Conservation (phyloP, 1,140 invertebrate species). For the Halotydeus destructor region DNA sequence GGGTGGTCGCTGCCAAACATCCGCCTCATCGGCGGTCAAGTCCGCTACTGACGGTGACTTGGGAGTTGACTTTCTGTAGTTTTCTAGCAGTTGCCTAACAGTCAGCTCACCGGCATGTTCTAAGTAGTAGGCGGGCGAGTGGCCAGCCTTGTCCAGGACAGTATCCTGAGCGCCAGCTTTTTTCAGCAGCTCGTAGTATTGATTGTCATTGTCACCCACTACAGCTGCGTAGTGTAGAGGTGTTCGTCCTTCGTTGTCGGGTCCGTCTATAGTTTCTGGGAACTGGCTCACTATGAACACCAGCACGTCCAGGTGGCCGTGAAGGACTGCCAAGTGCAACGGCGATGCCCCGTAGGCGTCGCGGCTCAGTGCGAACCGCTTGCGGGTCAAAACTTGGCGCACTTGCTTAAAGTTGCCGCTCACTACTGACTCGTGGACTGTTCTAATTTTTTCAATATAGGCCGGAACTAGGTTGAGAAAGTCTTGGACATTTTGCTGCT, state of each 20-base stretch:
- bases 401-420: conserved; percentile 60
- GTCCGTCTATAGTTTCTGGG: conserved; percentile 38
- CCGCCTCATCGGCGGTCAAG: conserved; percentile 9
- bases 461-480: conserved; percentile 43
- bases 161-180: conserved; percentile 63
- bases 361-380: conserved; percentile 69
- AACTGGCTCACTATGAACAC: conserved; percentile 20
- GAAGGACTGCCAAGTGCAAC: conserved; percentile 73
- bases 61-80: conserved; percentile 6
- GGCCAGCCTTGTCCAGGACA: conserved; percentile 53
- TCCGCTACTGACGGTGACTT: conserved; percentile 6
- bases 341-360: conserved; percentile 70
- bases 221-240: conserved; percentile 72
- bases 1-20: conserved; percentile 18
- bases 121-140: conserved; percentile 45
- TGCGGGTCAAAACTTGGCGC: conserved; percentile 60
- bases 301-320: conserved; percentile 80
- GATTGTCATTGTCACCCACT: conserved; percentile 51
- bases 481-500: conserved; percentile 38
- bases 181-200: conserved; percentile 59
- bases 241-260: conserved; percentile 59
- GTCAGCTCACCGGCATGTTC: conserved; percentile 25
- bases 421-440: conserved; percentile 19
- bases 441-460: conserved; percentile 38
- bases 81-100: conserved; percentile 17